These are phyloP conservation scores for Cacajao melanocephalus DNA, from an alignment of 2,797 vertebrate genomes.

Conservation along the genomic window DNA sequence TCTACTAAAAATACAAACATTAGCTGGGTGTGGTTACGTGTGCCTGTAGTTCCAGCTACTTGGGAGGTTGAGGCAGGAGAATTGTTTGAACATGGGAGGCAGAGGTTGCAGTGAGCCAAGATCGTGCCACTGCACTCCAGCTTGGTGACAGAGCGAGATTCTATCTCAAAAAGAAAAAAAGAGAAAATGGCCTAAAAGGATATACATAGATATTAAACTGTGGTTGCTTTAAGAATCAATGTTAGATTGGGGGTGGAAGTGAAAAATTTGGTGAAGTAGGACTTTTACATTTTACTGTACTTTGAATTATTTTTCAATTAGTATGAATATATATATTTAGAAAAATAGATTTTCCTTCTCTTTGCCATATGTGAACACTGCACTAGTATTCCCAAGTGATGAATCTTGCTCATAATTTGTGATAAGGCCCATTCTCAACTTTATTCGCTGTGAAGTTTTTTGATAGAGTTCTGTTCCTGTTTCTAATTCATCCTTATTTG, in stretches of 20 bases:
- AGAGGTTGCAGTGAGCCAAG: too few relatives aligned
- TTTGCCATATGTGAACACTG: not conserved
- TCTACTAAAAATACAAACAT: too few relatives aligned
- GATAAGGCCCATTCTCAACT: not conserved
- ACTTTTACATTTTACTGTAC: not conserved
- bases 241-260: not conserved
- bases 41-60: too few relatives aligned
- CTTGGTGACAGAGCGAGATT: too few relatives aligned
- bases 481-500: not conserved
- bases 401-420: not conserved
- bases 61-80: too few relatives aligned
- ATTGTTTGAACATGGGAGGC: too few relatives aligned
- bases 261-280: not conserved
- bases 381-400: not conserved
- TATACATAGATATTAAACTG: not conserved
- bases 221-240: not conserved
- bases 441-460: not conserved
- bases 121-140: too few relatives aligned
- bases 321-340: not conserved
- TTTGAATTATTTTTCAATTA: constrained; percentile 31
- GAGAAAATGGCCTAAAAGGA: not conserved
- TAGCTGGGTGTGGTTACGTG: too few relatives aligned
- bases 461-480: not conserved
- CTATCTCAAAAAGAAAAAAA: too few relatives aligned
- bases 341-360: not conserved